These are phyloP conservation scores for Drosophila mauritiana DNA, from an alignment of 1,140 invertebrate genomes.

Conservation along the genomic window DNA sequence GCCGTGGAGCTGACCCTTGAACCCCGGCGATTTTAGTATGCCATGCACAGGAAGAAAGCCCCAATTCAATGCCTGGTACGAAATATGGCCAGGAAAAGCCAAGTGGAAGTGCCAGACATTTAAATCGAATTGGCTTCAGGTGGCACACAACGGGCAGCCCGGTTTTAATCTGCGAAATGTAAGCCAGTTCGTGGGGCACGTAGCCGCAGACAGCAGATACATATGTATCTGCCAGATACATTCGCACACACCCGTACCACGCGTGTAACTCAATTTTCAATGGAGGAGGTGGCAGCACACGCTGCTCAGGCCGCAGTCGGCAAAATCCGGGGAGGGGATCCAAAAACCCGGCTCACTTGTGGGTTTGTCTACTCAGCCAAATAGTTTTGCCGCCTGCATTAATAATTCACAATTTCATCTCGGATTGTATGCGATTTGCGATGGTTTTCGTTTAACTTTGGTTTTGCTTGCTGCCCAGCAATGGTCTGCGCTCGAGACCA, in stretches of 20 bases:
- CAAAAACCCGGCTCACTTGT: constrained; percentile 39
- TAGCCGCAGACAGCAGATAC: constrained; percentile 48
- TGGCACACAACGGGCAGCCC: constrained; percentile 44
- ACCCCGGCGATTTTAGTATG: constrained; percentile 62
- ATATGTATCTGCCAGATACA: constrained; percentile 45
- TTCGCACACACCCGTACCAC: constrained; percentile 43
- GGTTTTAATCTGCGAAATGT: constrained; percentile 75
- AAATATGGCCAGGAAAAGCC: constrained; percentile 77
- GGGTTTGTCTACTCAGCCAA: constrained; percentile 80
- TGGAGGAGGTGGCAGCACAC: constrained; percentile 63
- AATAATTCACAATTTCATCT: constrained; percentile 84
- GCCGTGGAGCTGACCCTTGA: constrained; percentile 54
- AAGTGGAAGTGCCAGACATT: constrained; percentile 79
- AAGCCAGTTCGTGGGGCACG: constrained; percentile 49
- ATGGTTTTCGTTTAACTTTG: constrained; percentile 76
- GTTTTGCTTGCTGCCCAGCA: constrained; percentile 35
- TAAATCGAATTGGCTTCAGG: constrained; percentile 82
- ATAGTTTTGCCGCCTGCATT: constrained; percentile 80
- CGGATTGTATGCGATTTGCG: constrained; percentile 82
- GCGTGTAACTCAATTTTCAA: constrained; percentile 82
- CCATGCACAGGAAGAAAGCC: constrained; percentile 63
- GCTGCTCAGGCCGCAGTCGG: constrained; percentile 27
- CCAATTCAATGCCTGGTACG: constrained; percentile 33
- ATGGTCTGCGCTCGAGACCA: constrained; percentile 33
- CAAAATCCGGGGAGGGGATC: neutral